phyloP scores from a whole-genome alignment of 1,140 invertebrate species.

The Drosophila sturtevanti region DNA sequence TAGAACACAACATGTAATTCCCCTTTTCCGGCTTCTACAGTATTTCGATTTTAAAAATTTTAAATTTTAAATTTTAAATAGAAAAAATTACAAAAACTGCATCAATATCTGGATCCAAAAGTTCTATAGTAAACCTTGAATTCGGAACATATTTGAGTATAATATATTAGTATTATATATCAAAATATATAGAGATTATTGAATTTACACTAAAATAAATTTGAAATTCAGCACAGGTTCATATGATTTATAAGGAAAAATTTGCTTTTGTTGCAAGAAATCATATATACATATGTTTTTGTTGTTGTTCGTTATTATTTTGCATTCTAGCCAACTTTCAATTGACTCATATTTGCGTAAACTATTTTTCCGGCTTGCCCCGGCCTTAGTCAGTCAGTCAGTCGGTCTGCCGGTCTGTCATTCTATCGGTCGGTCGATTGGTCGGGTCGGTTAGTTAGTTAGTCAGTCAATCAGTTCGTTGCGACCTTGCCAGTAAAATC shows the following conservation, averaged over 20 bases:
- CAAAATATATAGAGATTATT: not conserved
- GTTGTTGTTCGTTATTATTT: not conserved
- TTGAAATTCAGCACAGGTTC: too few relatives aligned
- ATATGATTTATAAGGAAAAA: not conserved
- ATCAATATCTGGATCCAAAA: not conserved
- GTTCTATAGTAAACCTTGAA: too few relatives aligned
- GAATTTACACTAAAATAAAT: not conserved
- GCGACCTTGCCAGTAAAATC: not conserved
- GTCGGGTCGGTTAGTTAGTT: not conserved
- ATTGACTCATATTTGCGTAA: conserved; percentile 6
- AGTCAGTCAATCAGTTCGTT: conserved; percentile 1
- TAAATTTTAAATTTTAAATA: too few relatives aligned
- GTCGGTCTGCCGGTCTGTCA: not conserved
- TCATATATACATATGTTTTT: not conserved
- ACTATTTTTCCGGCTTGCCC: conserved; percentile 8
- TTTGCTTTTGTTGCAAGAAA: not conserved
- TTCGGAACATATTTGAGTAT: too few relatives aligned
- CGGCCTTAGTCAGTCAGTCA: not conserved
- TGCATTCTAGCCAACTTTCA: not conserved
- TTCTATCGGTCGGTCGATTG: not conserved
- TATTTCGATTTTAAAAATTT: too few relatives aligned
- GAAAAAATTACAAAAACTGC: too few relatives aligned
- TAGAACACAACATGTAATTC: too few relatives aligned
- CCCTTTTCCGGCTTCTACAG: too few relatives aligned
- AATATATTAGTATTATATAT: too few relatives aligned